Evolutionary conservation across 1,140 invertebrate genomes (phyloP).

Genomic region (Mylabris phalerata): DNA sequence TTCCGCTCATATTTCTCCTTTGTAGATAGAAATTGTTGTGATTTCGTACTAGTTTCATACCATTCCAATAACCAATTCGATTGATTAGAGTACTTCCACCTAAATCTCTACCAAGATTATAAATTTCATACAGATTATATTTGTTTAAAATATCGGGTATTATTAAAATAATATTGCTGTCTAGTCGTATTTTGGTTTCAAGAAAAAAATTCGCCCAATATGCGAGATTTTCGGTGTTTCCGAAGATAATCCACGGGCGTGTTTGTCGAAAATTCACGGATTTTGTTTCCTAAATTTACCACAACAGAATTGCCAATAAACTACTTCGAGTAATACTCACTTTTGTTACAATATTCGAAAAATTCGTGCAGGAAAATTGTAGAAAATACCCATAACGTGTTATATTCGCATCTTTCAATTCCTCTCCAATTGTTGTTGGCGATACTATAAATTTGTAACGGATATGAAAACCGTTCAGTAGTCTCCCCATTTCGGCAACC

Average conservation of each 20-base stretch:
- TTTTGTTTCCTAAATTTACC: too few species aligned
- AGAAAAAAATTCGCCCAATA: too few species aligned
- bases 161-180: background rate
- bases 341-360: background rate
- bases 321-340: background rate
- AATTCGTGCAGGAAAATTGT: background rate
- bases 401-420: background rate
- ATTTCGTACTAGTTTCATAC: background rate
- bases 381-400: constrained; percentile 3
- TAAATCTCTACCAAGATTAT: constrained; percentile 1
- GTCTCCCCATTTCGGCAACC: background rate
- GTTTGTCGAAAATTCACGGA: too few species aligned
- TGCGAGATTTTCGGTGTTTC: too few species aligned
- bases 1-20: constrained; percentile 1
- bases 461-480: background rate
- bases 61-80: constrained; percentile 1
- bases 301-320: too few species aligned
- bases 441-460: background rate
- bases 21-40: constrained; percentile 3
- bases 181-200: background rate
- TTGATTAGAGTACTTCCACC: constrained; percentile 1
- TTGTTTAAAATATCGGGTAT: background rate
- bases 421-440: background rate
- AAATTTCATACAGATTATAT: constrained; percentile 2
- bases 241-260: too few species aligned